Percentiles rank a stretch among this genome's conserved stretches.
Evolutionary conservation across 2,113 vertebrate species (phyloP).

Genomic region (cattle (Bos taurus)): ARS-UCD2.0 NC_037341.1:11725001-11725500

Average conservation of each 20-base stretch:
- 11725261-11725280: not conserved
- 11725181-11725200: not conserved
- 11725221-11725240: not conserved
- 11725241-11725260: not conserved
- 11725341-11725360: not conserved
- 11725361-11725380: not conserved
- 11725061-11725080: not conserved
- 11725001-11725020: not conserved
- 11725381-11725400: not conserved
- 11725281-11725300: not conserved
- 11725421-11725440: not conserved
- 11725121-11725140: not conserved
- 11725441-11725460: not conserved
- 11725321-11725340: not conserved
- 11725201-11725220: not conserved
- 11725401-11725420: not conserved
- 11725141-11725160: not conserved
- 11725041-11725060: not conserved
- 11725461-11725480: not conserved
- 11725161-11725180: not conserved
- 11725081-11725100: not conserved
- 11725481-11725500: not conserved
- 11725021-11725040: not conserved
- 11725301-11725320: not conserved
- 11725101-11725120: not conserved